phyloP scores from a whole-genome alignment of 2,113 vertebrate species.

The Neolamprologus caudopunctatus region DNA sequence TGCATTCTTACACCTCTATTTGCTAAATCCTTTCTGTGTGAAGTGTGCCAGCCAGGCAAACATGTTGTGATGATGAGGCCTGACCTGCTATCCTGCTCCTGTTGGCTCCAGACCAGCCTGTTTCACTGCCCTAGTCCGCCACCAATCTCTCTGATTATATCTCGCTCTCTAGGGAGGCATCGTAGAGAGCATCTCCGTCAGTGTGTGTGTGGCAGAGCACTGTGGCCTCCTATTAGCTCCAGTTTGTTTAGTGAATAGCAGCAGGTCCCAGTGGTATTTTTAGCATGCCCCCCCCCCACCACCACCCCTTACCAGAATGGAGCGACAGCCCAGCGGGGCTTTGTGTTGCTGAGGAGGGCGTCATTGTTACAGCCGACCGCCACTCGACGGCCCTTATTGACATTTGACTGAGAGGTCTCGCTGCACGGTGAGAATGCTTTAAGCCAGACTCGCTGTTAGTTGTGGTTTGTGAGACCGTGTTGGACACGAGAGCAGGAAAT shows the following conservation, averaged over 20 bases:
- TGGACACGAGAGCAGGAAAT: not conserved
- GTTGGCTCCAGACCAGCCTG: slow-evolving; percentile 48
- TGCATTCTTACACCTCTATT: not conserved
- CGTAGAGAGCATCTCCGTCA: not conserved
- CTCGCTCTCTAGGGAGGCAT: slow-evolving; percentile 62
- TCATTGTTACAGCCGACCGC: slow-evolving; percentile 11
- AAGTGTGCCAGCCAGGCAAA: slow-evolving; percentile 32
- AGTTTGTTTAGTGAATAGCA: slow-evolving; percentile 63
- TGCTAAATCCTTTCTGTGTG: not conserved
- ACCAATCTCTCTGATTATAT: slow-evolving; percentile 67
- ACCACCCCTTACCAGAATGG: slow-evolving; percentile 4
- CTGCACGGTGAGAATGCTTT: not conserved
- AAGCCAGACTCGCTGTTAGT: not conserved
- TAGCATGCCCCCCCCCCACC: slow-evolving; percentile 25
- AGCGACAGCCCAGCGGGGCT: slow-evolving; percentile 22
- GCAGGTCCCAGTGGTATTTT: slow-evolving; percentile 63
- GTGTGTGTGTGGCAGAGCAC: not conserved
- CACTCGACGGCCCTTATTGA: slow-evolving; percentile 21
- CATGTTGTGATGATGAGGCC: slow-evolving; percentile 57
- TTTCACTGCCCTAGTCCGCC: slow-evolving; percentile 30
- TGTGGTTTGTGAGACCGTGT: not conserved
- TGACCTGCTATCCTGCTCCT: slow-evolving; percentile 50
- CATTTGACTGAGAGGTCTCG: not conserved
- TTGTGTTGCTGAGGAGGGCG: slow-evolving; percentile 32
- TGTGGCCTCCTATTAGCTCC: slow-evolving; percentile 62